These are phyloP conservation scores for Aviceda subcristata DNA, from an alignment of 2,113 vertebrate genomes.

Conservation along the genomic window DNA sequence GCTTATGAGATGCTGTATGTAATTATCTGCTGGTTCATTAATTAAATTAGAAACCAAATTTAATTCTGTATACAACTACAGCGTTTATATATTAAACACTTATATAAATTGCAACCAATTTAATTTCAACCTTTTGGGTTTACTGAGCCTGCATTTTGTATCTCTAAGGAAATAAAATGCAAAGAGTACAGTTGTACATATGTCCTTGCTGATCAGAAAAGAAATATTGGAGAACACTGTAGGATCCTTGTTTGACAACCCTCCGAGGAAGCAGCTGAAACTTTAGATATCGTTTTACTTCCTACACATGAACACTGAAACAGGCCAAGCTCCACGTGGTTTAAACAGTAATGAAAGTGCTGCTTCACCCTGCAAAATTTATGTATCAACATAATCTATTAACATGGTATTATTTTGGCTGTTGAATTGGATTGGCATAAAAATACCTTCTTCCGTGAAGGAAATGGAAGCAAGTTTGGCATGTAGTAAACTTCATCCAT, in stretches of 20 bases:
- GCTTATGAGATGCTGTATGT: not conserved
- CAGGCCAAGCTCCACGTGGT: not conserved
- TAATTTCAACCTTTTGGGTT: not conserved
- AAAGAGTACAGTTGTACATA: not conserved
- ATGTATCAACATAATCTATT: not conserved
- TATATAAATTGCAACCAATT: not conserved
- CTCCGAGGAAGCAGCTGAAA: not conserved
- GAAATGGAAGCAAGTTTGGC: not conserved
- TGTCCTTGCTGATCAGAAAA: not conserved
- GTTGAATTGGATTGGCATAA: not conserved
- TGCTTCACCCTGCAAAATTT: not conserved
- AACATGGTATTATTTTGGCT: not conserved
- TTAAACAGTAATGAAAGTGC: not conserved
- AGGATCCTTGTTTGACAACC: not conserved
- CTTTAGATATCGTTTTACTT: not conserved
- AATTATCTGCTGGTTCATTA: not conserved
- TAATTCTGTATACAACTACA: not conserved
- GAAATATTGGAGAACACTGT: not conserved
- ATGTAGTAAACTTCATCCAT: not conserved
- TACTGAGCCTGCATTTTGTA: not conserved
- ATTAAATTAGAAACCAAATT: not conserved
- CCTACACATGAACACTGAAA: not conserved
- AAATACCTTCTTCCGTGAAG: not conserved
- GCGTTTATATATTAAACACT: not conserved
- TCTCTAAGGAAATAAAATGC: not conserved